These are phyloP conservation scores for Chionis minor DNA, from an alignment of 2,113 vertebrate species.

Conservation along the genomic window DNA sequence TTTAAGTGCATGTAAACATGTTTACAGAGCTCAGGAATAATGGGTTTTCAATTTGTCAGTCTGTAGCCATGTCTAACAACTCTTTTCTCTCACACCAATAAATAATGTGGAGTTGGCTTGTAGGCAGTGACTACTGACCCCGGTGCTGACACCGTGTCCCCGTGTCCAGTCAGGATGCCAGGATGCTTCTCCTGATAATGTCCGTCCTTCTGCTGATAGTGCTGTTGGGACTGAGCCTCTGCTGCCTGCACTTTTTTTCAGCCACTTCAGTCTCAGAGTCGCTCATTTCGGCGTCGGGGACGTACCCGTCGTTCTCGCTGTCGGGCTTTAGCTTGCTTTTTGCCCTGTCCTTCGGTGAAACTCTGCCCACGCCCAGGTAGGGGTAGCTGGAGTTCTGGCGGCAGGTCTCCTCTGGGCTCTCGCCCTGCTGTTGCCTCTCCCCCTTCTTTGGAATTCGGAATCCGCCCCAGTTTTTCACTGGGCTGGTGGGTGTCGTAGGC, in stretches of 20 bases:
- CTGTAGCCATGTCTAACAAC: background rate
- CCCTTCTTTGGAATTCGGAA: constrained; percentile 94
- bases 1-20: constrained; percentile 73
- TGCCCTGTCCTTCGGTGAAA: constrained; percentile 71
- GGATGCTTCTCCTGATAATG: constrained; percentile 89
- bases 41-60: background rate
- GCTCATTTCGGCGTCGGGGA: constrained; percentile 76
- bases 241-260: constrained; percentile 83
- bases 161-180: constrained; percentile 85
- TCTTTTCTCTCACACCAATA: constrained; percentile 3
- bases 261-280: constrained; percentile 83
- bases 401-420: constrained; percentile 58
- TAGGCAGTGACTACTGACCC: background rate
- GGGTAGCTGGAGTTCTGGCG: constrained; percentile 67
- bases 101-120: constrained; percentile 9
- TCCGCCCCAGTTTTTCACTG: constrained; percentile 91
- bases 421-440: constrained; percentile 75
- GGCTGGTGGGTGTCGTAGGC: constrained; percentile 76
- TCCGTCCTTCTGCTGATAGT: constrained; percentile 83
- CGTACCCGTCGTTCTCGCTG: constrained; percentile 80
- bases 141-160: background rate
- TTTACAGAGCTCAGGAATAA: constrained; percentile 61
- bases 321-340: constrained; percentile 78
- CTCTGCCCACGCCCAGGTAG: constrained; percentile 62
- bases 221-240: constrained; percentile 79